phyloP scores from a whole-genome alignment of 2,113 vertebrate species.

The Phaethornis superciliosus region DNA sequence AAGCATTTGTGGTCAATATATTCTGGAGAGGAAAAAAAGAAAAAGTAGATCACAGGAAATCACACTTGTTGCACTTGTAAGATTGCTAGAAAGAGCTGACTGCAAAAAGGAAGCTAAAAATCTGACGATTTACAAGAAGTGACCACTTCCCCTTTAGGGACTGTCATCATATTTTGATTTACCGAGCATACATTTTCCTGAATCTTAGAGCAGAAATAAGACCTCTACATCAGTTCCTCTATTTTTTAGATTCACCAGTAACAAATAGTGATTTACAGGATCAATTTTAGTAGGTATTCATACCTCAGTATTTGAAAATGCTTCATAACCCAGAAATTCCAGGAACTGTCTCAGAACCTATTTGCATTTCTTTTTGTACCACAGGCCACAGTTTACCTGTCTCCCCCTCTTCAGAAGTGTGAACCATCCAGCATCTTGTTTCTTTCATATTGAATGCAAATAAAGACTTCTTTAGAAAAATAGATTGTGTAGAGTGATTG shows the following conservation, averaged over 20 bases:
- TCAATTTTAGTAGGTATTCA: not conserved
- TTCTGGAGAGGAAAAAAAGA: not conserved
- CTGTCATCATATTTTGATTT: slow-evolving; percentile 43
- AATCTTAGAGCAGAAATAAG: not conserved
- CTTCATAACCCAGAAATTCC: not conserved
- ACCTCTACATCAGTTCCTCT: not conserved
- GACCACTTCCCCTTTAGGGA: slow-evolving; percentile 43
- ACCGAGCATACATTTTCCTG: not conserved
- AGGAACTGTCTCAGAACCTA: not conserved
- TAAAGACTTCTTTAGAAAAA: not conserved
- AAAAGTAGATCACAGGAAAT: slow-evolving; percentile 23
- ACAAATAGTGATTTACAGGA: not conserved
- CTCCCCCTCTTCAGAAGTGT: not conserved
- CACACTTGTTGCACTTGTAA: not conserved
- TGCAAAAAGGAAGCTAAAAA: slow-evolving; percentile 55
- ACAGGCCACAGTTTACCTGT: not conserved
- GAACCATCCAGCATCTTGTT: not conserved
- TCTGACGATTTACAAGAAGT: slow-evolving; percentile 20
- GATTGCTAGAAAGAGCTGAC: slow-evolving; percentile 48
- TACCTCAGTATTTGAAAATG: not conserved
- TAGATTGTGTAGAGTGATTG: not conserved
- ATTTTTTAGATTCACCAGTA: not conserved
- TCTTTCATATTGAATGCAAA: not conserved
- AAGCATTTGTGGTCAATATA: not conserved
- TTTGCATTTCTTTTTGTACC: not conserved